Evolutionary conservation across 2,888 invertebrate genomes (phyloP), one percentile per base, ranked within the genome.

Genomic region (Yponomeuta plumbellus): DNA sequence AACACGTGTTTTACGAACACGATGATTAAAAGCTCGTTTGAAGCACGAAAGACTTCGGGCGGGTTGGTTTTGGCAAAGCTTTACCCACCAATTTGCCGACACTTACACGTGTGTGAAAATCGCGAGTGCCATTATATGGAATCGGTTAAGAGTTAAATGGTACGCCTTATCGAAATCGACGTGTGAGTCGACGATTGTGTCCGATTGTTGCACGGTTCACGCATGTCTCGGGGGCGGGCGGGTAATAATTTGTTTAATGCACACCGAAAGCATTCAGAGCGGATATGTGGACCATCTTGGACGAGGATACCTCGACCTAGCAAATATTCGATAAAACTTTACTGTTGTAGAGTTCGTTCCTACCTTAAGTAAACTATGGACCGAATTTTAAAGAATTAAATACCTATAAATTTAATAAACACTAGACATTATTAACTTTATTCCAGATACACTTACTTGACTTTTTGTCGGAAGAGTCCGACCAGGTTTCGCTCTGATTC

Each of bases 241-340:
- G 67, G 67, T 66, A 68, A 72, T 73, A 73, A 75, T 76, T 75
- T 75, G 73, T 73, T 74, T 73, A 72, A 71, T 72, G 73, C 72
- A 73, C 59, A 59, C 59, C 59, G 11, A 59, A 59, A 59, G 59
- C 11, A 23, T 59, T 59, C 59, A 22, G 59, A 23, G 22, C 59
- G 59, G 23, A 21, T 22, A 21, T 59, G 13, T 11, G 23, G 59
- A 59, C 59, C 23, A 8, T 20, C 59, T 58, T 11, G 58, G 10
- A 52, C 8, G 17, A 1, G 17, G 17, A 13, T 17, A 34, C 34
- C 6, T 34, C 34, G 34, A 34, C 34, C 34, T 34, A 34, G 34
- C 34, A 6, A 34, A 8, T 34, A 8, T 34, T 34, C 8, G 8
- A 34, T 34, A 34, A 26, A 34, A 34, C 34, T 34, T 10, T 34